Base-by-base conservation (phyloP, 1,140 invertebrate species). In the Episyrphus balteatus region DNA sequence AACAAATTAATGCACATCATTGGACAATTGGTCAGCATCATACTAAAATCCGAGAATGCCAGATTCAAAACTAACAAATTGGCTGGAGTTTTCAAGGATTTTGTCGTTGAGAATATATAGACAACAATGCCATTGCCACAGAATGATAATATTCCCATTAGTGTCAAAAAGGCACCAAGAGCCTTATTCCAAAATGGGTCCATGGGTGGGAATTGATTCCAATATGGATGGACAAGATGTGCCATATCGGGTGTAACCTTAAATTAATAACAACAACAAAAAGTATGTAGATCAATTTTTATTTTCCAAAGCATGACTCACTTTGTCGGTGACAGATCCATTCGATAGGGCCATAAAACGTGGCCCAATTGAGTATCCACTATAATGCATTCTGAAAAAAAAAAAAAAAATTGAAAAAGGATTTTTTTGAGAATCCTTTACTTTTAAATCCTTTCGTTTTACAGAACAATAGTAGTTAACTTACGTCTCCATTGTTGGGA, bases 1-100 rank as follows among this genome's bases (percentile, higher is more conserved):
- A 86, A 90, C 66, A 87, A 86, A 70, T 88, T 92, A 50, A 88
- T 77, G 31, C 88, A 80, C 85, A 91, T 89, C 48, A 86, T 75
- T 19, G 88, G 86, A 51, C 82, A 78, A 82, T 89, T 88, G 46
- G 69, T 70, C 47, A 83, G 72, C 86, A 92, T 92, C 83, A 93
- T 92, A 33, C 82, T 68, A 58, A 92, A 89, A 61, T 93, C 62
- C 19, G 74, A 76, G 46, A 79, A 68, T 8, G 77, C 77, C 47
- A 79, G 56, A 64, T 79, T 79, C 19, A 78, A 71, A 17, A 79
- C 73, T 51, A 79, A 57, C 14, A 78, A 58, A 59, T 79, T 79
- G 44, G 76, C 72, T 46, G 77, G 77, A 18, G 74, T 75, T 38
- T 75, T 64, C 26, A 79, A 68, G 33, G 62, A 66, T 56, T 78